Conservation (phyloP, 2,888 invertebrate species). For the Stegana nigrithorax region DNA sequence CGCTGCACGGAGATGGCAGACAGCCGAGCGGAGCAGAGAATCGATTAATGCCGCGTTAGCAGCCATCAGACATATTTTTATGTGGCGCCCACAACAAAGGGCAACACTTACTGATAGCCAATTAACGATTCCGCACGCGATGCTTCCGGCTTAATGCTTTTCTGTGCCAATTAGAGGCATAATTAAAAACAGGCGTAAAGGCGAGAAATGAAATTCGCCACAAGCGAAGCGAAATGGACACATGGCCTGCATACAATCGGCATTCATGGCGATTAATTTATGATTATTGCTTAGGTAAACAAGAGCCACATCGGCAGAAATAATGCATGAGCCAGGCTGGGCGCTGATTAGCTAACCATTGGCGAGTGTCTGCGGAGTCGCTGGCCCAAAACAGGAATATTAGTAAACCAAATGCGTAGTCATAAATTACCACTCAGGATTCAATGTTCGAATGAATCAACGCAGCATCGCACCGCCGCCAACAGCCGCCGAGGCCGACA, state of each 20-base stretch:
- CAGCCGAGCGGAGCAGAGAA: no score
- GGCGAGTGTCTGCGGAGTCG: slow-evolving; percentile 28
- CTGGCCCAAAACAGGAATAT: slow-evolving; percentile 38
- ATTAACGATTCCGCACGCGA: no score
- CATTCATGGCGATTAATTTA: slow-evolving; percentile 48
- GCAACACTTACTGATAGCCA: no score
- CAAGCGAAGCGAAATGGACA: slow-evolving; percentile 44
- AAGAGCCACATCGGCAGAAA: slow-evolving; percentile 34
- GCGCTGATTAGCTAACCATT: background rate
- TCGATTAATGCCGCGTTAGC: no score
- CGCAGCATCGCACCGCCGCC: no score
- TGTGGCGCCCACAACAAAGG: no score
- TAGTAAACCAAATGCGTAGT: slow-evolving; percentile 60
- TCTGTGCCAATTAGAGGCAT: slow-evolving; percentile 48
- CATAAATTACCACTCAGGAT: slow-evolving; percentile 55
- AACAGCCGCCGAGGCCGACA: no score
- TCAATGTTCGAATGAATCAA: slow-evolving; percentile 47
- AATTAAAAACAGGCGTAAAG: slow-evolving; percentile 56
- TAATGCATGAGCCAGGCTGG: slow-evolving; percentile 7
- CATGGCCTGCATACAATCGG: slow-evolving; percentile 35
- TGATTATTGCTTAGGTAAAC: slow-evolving; percentile 61
- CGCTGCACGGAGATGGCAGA: no score
- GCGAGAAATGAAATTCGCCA: slow-evolving; percentile 29
- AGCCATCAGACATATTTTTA: no score
- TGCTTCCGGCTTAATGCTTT: no score